Conservation (phyloP, 2,888 invertebrate genomes). For the Plemyria rubiginata region DNA sequence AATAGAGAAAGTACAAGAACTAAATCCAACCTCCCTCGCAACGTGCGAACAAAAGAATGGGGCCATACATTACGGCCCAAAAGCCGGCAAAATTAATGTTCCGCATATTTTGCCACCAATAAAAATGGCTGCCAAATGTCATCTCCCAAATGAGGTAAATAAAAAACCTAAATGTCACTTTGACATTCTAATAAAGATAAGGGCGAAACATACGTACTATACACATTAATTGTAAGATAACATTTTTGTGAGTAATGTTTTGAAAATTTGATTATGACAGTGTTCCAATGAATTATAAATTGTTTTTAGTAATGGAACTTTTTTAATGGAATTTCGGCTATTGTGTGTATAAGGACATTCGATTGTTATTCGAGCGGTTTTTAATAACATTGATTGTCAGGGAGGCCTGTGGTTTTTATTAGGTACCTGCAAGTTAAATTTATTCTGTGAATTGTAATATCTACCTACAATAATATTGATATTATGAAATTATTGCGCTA, state of each 20-base stretch:
- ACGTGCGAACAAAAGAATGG: constrained; percentile 51
- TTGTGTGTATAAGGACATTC: constrained; percentile 34
- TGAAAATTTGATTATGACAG: constrained; percentile 51
- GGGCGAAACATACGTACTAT: constrained; percentile 41
- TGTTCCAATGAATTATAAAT: constrained; percentile 58
- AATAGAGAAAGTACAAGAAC: neutral
- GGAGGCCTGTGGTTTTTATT: too few relatives aligned
- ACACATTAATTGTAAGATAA: constrained; percentile 49
- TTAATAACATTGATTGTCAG: constrained; percentile 17
- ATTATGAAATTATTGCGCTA: too few relatives aligned
- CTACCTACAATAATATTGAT: too few relatives aligned
- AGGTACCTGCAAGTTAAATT: too few relatives aligned
- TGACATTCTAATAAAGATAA: constrained; percentile 54
- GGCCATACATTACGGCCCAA: constrained; percentile 54
- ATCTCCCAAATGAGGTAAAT: constrained; percentile 81
- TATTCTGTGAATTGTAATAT: too few relatives aligned
- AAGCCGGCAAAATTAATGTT: constrained; percentile 76
- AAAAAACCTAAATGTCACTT: constrained; percentile 79
- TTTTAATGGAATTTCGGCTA: constrained; percentile 58
- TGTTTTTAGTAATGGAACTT: constrained; percentile 51
- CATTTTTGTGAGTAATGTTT: constrained; percentile 52
- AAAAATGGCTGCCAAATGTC: constrained; percentile 78
- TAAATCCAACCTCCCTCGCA: constrained; percentile 14
- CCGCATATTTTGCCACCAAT: constrained; percentile 74
- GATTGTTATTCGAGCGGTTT: constrained; percentile 35